Evolutionary conservation across 1,140 invertebrate species (phyloP), one percentile per base, ranked within the genome.

Genomic region (Drosophila pandora): DNA sequence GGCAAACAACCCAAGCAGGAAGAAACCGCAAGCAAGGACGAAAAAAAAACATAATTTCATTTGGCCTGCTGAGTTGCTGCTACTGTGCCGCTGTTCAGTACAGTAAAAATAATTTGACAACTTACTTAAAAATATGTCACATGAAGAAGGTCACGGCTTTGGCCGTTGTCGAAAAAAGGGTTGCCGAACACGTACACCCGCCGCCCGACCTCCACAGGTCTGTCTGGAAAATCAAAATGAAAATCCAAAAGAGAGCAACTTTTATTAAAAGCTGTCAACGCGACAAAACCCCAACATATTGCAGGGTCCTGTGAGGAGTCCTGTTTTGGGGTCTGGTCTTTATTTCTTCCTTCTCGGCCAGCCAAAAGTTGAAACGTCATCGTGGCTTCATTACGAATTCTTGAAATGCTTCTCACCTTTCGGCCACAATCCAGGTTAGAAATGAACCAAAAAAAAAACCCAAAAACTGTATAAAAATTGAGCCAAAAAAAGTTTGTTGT

Each of bases 21-120:
- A 48, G 21, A 64, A 59, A 69, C 63, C 62, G 62, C 39, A 56
- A 64, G 41, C 10, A 37, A 28, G 25, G 25, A 28, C 25, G 25
- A 6, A 28, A 43, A 43, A 32, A 54, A 30, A 48, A 55, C 41
- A 57, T 78, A 45, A 77, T 78, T 78, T 79, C 55, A 74, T 56
- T 68, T 48, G 32, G 62, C 32, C 43, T 32, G 49, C 39, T 45
- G 61, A 56, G 69, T 72, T 55, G 57, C 43, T 32, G 49, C 39
- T 45, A 55, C 63, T 76, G 74, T 55, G 61, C 43, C 37, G 61
- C 63, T 76, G 74, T 55, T 57, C 43, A 56, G 56, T 48, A 41
- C 50, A 79, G 70, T 79, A 47, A 74, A 79, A 74, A 74, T 79
- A 69, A 79, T 79, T 79, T 79, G 76, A 79, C 77, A 79, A 70